phyloP scores from a whole-genome alignment of 1,140 invertebrate genomes.

The Pomacea maculata region DNA sequence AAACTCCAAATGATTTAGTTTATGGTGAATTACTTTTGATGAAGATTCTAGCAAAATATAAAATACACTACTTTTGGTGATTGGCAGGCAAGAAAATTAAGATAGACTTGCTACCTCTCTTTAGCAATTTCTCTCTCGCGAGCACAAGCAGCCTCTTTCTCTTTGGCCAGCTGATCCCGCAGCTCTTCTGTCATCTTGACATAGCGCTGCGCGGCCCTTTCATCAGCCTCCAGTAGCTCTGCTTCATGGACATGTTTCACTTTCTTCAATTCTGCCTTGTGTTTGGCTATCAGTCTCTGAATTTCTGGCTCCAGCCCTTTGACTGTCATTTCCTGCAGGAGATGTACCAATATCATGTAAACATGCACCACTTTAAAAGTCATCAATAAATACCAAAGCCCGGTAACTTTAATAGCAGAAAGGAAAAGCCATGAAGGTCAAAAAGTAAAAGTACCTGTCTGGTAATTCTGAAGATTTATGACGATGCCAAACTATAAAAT shows the following conservation, averaged over 20 bases:
- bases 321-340: constrained; percentile 65
- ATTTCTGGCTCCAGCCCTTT: constrained; percentile 67
- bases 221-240: constrained; percentile 63
- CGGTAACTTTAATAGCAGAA: neutral
- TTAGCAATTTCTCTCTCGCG: constrained; percentile 61
- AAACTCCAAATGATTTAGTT: no score
- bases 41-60: no score
- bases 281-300: constrained; percentile 65
- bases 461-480: neutral
- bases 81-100: no score
- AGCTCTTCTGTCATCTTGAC: constrained; percentile 65
- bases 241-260: constrained; percentile 65
- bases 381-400: neutral
- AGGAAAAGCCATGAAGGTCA: neutral
- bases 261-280: constrained; percentile 65
- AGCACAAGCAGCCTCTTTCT: constrained; percentile 64
- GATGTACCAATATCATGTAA: neutral
- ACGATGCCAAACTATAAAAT: no score
- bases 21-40: no score
- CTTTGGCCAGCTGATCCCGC: constrained; percentile 61
- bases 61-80: no score
- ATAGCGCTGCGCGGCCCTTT: constrained; percentile 63
- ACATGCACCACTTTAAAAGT: neutral
- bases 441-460: neutral
- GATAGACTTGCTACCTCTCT: constrained; percentile 47